Evolutionary conservation across 2,888 invertebrate species (phyloP).

Genomic region (Mesochorus sp.): DNA sequence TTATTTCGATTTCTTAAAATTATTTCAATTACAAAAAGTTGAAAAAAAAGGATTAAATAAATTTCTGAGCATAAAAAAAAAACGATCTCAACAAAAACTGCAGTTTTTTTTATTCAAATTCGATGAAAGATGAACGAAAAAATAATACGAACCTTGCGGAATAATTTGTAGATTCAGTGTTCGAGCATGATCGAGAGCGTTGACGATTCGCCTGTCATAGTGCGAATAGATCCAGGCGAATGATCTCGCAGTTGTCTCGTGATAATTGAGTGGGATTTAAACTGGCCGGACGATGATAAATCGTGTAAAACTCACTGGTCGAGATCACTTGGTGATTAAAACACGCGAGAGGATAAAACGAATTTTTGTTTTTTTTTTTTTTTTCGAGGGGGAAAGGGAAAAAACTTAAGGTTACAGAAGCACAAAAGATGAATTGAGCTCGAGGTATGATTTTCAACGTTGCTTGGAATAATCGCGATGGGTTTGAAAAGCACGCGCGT

Average conservation of each 20-base stretch:
- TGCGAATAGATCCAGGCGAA: constrained; percentile 39
- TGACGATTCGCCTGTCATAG: constrained; percentile 33
- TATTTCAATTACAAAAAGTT: no score
- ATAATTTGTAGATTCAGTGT: constrained; percentile 41
- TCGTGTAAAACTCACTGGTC: constrained; percentile 12
- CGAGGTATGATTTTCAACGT: no score
- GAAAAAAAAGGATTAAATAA: no score
- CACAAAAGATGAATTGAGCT: not conserved
- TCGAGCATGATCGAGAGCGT: constrained; percentile 47
- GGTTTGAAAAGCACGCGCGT: constrained; percentile 63
- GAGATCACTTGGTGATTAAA: not conserved
- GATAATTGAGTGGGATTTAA: not conserved
- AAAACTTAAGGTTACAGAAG: not conserved
- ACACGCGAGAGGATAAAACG: not conserved
- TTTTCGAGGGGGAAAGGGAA: not conserved
- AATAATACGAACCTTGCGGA: constrained; percentile 53
- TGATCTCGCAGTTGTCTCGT: not conserved
- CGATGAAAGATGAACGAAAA: constrained; percentile 13
- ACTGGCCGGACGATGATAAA: no score
- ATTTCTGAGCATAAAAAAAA: not conserved
- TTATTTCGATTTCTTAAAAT: no score
- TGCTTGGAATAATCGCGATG: constrained; percentile 15
- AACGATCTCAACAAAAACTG: not conserved
- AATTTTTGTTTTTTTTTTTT: not conserved
- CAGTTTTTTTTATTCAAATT: no score